phyloP scores from a whole-genome alignment of 2,888 invertebrate genomes.

The Leptopilina myrica region DNA sequence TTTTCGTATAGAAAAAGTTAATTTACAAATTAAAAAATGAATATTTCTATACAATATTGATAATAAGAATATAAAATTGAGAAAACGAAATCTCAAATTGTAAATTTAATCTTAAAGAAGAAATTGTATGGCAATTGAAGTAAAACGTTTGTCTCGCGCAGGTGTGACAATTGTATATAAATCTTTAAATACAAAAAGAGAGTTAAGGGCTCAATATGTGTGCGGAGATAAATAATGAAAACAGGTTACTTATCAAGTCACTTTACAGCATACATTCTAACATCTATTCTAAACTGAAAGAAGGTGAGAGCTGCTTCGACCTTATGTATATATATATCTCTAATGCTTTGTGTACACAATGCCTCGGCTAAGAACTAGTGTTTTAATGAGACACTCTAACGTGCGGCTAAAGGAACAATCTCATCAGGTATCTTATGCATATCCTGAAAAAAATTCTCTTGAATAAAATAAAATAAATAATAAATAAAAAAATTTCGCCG shows the following conservation, averaged over 20 bases:
- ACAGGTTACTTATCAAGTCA: constrained; percentile 15
- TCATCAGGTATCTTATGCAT: neutral
- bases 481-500: no score
- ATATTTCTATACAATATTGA: neutral
- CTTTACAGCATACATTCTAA: constrained; percentile 4
- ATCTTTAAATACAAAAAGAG: neutral
- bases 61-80: neutral
- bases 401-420: neutral
- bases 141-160: neutral
- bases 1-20: no score
- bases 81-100: constrained; percentile 7
- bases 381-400: constrained; percentile 34
- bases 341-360: constrained; percentile 3
- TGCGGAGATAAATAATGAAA: neutral
- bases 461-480: no score
- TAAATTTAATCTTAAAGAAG: neutral
- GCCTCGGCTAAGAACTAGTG: neutral
- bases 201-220: neutral
- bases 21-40: neutral
- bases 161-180: constrained; percentile 4
- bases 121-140: neutral
- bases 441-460: constrained; percentile 17
- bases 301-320: constrained; percentile 36
- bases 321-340: neutral
- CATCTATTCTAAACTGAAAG: constrained; percentile 21